Evolutionary conservation across 2,113 vertebrate genomes (phyloP).

Genomic region (Equus przewalskii): DNA sequence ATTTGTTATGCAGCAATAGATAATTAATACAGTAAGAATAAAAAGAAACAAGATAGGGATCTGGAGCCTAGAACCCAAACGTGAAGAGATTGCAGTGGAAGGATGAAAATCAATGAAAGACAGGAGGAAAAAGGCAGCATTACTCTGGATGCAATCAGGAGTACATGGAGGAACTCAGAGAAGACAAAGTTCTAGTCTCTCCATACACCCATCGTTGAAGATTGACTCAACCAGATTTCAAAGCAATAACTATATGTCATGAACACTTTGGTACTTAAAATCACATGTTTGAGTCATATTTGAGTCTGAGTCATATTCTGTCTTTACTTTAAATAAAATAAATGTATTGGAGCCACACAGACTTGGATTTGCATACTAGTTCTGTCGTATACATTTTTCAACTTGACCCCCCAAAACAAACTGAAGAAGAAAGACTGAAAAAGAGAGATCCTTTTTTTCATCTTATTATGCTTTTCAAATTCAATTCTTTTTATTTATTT

Average conservation of each 20-base stretch:
- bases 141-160: neutral
- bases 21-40: neutral
- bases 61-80: neutral
- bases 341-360: neutral
- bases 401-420: neutral
- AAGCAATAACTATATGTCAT: neutral
- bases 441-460: neutral
- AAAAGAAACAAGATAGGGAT: neutral
- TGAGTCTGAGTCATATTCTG: neutral
- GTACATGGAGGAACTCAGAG: neutral
- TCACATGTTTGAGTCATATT: neutral
- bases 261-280: neutral
- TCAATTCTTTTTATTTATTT: neutral
- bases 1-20: neutral
- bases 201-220: neutral
- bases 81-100: neutral
- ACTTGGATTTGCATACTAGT: neutral
- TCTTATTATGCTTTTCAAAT: neutral
- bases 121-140: neutral
- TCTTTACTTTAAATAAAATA: neutral
- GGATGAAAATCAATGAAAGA: neutral
- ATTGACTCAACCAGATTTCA: neutral
- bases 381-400: neutral
- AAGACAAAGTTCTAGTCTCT: neutral
- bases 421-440: neutral